Evolutionary conservation across 2,797 vertebrate genomes (phyloP).

Genomic region (Moxostoma hubbsi): DNA sequence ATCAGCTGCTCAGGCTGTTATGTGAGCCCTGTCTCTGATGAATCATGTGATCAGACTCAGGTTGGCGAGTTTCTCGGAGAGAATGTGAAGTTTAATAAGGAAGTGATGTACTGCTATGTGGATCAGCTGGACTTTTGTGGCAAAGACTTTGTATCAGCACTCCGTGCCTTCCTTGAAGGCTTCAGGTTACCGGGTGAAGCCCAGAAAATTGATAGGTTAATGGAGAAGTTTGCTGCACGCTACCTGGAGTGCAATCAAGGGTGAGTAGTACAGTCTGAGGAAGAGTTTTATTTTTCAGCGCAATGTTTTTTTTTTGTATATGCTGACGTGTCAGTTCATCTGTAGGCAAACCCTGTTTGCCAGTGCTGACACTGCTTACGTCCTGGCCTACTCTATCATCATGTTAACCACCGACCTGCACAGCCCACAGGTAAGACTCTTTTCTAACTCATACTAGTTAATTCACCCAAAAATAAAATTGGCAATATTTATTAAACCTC

Average conservation of each 20-base stretch:
- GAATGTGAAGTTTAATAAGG: slow-evolving; percentile 90
- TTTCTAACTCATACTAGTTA: neutral
- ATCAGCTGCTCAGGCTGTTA: neutral
- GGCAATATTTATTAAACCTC: too few species aligned
- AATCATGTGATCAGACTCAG: slow-evolving; percentile 82
- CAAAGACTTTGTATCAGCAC: slow-evolving; percentile 93
- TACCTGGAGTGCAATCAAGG: slow-evolving; percentile 97
- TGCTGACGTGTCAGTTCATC: slow-evolving; percentile 37
- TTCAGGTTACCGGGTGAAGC: slow-evolving; percentile 95
- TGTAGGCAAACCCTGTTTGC: slow-evolving; percentile 94
- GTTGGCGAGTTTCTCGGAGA: slow-evolving; percentile 94
- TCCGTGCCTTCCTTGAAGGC: slow-evolving; percentile 90
- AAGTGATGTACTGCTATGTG: slow-evolving; percentile 96
- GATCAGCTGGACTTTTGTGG: slow-evolving; percentile 95
- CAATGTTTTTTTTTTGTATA: neutral
- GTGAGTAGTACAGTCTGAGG: slow-evolving; percentile 70
- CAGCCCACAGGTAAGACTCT: slow-evolving; percentile 88
- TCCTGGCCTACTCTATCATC: slow-evolving; percentile 95
- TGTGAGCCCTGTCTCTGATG: neutral
- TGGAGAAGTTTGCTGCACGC: slow-evolving; percentile 98
- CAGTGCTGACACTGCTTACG: slow-evolving; percentile 95
- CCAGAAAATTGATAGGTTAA: slow-evolving; percentile 95
- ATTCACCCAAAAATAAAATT: too few species aligned
- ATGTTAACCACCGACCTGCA: slow-evolving; percentile 98
- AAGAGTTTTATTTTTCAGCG: neutral